Evolutionary conservation across 2,797 vertebrate species (phyloP).

Genomic region (Gastrophryne carolinensis): DNA sequence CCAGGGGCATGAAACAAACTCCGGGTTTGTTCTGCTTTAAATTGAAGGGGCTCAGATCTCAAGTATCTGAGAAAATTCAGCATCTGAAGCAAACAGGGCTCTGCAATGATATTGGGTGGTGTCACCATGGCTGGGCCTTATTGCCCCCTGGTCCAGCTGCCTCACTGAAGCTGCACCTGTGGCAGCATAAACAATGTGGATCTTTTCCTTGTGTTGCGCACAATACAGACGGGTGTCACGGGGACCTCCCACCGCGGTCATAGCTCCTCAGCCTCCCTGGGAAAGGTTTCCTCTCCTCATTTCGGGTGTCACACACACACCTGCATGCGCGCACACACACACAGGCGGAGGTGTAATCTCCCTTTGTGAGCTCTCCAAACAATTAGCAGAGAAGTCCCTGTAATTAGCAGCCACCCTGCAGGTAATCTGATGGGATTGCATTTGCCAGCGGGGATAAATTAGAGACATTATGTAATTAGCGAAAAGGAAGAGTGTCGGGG

Average conservation of each 20-base stretch:
- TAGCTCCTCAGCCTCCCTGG: background rate
- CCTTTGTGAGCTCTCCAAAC: constrained; percentile 72
- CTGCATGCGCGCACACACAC: background rate
- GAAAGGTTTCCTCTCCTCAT: background rate
- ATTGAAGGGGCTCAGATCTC: too few relatives aligned
- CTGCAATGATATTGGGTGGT: too few relatives aligned
- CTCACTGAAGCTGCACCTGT: too few relatives aligned
- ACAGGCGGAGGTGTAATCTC: constrained; percentile 64
- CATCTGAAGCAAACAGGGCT: too few relatives aligned
- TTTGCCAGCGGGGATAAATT: constrained; percentile 76
- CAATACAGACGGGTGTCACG: background rate
- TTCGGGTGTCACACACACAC: background rate
- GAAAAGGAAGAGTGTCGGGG: constrained; percentile 69
- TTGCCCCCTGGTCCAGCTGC: too few relatives aligned
- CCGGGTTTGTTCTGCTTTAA: too few relatives aligned
- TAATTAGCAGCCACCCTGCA: constrained; percentile 76
- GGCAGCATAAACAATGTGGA: too few relatives aligned
- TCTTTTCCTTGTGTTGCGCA: background rate
- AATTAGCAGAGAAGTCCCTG: constrained; percentile 74
- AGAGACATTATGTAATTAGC: constrained; percentile 77
- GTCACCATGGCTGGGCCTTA: too few relatives aligned
- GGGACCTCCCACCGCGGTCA: background rate
- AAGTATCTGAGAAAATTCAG: too few relatives aligned
- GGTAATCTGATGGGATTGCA: constrained; percentile 72
- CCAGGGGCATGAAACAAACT: too few relatives aligned